Evolutionary conservation across 2,113 vertebrate species (phyloP).

Genomic region (Mormyrus lacerda): DNA sequence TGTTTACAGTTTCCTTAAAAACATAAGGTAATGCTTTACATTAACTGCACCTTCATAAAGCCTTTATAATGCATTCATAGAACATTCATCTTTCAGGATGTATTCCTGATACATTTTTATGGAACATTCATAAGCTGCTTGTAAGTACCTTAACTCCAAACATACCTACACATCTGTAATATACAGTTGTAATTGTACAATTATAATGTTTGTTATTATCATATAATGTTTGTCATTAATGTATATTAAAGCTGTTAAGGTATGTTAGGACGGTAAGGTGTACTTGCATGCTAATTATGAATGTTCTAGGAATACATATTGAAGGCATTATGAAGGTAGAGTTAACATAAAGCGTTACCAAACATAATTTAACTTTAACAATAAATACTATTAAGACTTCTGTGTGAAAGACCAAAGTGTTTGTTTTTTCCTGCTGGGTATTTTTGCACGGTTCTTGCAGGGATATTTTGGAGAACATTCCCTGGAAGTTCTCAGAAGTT

Average conservation of each 20-base stretch:
- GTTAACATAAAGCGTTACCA: background rate
- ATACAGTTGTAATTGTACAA: background rate
- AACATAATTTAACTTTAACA: background rate
- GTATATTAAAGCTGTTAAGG: background rate
- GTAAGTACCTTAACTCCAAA: background rate
- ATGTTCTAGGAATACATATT: background rate
- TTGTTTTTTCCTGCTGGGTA: background rate
- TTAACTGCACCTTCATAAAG: background rate
- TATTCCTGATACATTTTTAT: background rate
- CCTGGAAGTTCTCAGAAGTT: background rate
- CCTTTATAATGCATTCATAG: background rate
- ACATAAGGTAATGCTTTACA: background rate
- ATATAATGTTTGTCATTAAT: background rate
- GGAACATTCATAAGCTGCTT: background rate
- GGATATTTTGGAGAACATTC: background rate
- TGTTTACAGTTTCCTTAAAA: background rate
- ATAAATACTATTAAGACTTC: background rate
- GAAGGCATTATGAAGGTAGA: background rate
- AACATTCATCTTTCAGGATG: background rate
- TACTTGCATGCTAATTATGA: background rate
- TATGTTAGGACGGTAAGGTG: background rate
- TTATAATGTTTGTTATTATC: background rate
- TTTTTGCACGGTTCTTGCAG: background rate
- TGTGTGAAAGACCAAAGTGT: background rate
- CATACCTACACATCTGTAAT: background rate